phyloP scores from a whole-genome alignment of 2,797 vertebrate genomes.

The Sebastes matsubarae region DNA sequence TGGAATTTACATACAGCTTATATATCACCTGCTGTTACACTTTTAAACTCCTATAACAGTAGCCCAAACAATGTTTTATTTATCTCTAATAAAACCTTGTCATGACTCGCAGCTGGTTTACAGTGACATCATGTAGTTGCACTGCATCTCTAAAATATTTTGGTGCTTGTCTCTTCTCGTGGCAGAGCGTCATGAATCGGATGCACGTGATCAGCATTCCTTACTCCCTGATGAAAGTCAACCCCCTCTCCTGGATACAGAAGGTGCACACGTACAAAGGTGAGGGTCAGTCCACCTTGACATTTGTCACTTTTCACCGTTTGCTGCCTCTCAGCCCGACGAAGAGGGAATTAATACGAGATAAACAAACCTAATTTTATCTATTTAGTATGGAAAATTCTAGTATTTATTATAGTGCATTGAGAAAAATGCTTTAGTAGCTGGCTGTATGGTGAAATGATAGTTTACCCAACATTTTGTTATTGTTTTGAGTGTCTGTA shows the following conservation, averaged over 20 bases:
- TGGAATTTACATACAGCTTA: neutral
- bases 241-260: slow-evolving; percentile 98
- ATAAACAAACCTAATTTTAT: neutral
- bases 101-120: neutral
- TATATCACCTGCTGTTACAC: slow-evolving; percentile 4
- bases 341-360: neutral
- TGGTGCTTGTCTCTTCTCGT: slow-evolving; percentile 36
- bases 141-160: neutral
- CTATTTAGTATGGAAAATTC: neutral
- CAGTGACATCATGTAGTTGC: slow-evolving; percentile 6
- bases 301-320: neutral
- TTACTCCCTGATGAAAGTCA: slow-evolving; percentile 97
- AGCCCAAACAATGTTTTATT: neutral
- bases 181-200: slow-evolving; percentile 93
- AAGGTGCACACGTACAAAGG: slow-evolving; percentile 96
- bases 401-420: neutral
- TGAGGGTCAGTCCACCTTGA: slow-evolving; percentile 49
- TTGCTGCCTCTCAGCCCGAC: neutral
- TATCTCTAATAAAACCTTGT: neutral
- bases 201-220: slow-evolving; percentile 97
- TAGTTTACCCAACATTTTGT: neutral
- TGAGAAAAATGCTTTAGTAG: neutral
- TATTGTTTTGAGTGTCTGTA: neutral
- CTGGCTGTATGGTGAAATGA: neutral
- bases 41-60: slow-evolving; percentile 4